Conservation (phyloP, 2,113 vertebrate genomes). For the Colaptes auratus region DNA sequence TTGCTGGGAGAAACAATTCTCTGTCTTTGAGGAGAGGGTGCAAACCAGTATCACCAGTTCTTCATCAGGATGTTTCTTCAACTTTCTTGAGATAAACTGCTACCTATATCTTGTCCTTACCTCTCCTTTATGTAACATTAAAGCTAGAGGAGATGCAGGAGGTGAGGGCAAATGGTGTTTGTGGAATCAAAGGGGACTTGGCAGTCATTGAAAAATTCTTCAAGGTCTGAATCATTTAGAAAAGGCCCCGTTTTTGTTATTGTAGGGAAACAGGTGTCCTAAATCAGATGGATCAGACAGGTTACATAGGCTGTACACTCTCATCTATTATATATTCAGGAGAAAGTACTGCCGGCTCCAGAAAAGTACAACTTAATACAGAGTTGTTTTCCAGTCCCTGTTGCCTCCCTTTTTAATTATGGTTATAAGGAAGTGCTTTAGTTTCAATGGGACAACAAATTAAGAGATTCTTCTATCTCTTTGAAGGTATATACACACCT, state of each 20-base stretch:
- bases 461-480: constrained; percentile 46
- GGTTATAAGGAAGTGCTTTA: constrained; percentile 22
- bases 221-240: background rate
- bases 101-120: background rate
- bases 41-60: background rate
- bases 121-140: background rate
- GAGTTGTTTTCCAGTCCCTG: constrained; percentile 29
- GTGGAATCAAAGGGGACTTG: background rate
- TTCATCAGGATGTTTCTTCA: background rate
- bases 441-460: constrained; percentile 55
- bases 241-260: background rate
- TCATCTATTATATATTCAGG: background rate
- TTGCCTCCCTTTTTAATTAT: constrained; percentile 68
- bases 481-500: constrained; percentile 40
- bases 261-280: background rate
- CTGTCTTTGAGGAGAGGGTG: background rate
- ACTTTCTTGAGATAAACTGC: background rate
- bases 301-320: background rate
- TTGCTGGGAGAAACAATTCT: background rate
- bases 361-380: constrained; percentile 8
- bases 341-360: constrained; percentile 24
- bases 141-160: background rate
- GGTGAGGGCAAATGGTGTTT: background rate
- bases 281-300: background rate
- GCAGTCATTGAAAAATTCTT: background rate